These are phyloP conservation scores for Nipponia nippon DNA, from an alignment of 2,113 vertebrate species.

Conservation along the genomic window DNA sequence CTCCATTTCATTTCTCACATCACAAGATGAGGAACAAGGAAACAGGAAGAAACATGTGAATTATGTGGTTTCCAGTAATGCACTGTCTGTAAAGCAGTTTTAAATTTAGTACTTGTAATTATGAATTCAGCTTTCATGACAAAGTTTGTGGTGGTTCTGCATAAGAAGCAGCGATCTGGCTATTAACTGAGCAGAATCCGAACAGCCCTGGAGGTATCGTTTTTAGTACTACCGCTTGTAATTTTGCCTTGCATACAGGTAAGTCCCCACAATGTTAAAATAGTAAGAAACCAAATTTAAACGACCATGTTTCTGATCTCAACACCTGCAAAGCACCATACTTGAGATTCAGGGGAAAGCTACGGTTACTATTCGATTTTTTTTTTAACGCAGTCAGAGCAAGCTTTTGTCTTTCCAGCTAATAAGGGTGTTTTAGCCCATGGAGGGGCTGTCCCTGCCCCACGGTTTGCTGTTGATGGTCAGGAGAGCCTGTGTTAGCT, in stretches of 20 bases:
- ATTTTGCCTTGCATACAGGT: not conserved
- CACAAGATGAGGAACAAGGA: not conserved
- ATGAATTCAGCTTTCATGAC: not conserved
- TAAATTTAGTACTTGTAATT: not conserved
- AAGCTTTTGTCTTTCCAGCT: not conserved
- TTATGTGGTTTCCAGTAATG: not conserved
- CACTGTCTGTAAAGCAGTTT: not conserved
- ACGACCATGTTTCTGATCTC: not conserved
- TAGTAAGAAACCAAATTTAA: not conserved
- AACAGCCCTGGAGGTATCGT: not conserved
- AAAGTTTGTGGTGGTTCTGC: not conserved
- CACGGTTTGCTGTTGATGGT: not conserved
- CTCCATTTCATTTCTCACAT: not conserved
- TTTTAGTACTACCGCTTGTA: not conserved
- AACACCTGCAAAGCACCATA: not conserved
- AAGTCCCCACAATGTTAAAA: not conserved
- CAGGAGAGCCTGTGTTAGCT: not conserved
- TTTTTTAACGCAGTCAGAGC: not conserved
- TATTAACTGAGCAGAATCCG: not conserved
- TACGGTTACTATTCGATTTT: fast-evolving
- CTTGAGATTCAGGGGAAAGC: not conserved
- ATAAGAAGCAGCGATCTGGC: not conserved
- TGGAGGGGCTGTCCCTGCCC: not conserved
- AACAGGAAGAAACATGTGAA: not conserved
- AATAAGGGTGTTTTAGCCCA: not conserved